A percentile compares a stretch with the other conserved stretches of the same genome.
Conservation (phyloP, 1,140 invertebrate genomes). For the Fragariocoptes setiger region DNA sequence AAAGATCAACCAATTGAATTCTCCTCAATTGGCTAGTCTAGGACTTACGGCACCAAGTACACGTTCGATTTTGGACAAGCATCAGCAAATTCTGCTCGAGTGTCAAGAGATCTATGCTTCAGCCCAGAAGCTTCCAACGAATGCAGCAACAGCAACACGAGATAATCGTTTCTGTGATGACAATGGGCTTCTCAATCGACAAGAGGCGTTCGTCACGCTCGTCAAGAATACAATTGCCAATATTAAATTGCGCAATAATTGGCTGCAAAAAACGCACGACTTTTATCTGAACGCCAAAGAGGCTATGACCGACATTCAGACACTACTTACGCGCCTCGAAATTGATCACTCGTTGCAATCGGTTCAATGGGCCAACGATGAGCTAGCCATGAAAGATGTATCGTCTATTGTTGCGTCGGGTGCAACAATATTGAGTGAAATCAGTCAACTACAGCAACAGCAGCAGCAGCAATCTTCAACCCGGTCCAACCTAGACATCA, state of each 20-base stretch:
- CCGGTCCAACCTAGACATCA: not conserved
- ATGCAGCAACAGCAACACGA: not conserved
- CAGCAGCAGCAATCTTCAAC: not conserved
- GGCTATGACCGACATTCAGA: not conserved
- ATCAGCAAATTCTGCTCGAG: not conserved
- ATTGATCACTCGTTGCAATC: not conserved
- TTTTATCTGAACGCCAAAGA: not conserved
- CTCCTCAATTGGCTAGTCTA: not conserved
- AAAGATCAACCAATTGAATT: not conserved
- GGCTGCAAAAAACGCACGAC: not conserved
- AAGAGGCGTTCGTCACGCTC: not conserved
- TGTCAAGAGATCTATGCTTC: not conserved
- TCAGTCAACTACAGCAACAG: not conserved
- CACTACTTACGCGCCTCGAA: not conserved
- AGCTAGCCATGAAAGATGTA: not conserved
- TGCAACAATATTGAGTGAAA: not conserved
- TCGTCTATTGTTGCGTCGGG: not conserved
- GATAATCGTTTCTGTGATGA: not conserved
- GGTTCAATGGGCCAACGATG: not conserved
- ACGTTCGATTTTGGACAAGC: not conserved
- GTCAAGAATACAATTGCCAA: no score
- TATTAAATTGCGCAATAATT: not conserved
- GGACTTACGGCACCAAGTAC: not conserved
- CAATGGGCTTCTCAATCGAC: not conserved
- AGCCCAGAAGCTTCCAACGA: not conserved